Percentiles rank a stretch among this genome's conserved stretches.
Evolutionary conservation across 2,888 invertebrate species (phyloP).

Genomic region (Zhuqinia jingwanae): DNA sequence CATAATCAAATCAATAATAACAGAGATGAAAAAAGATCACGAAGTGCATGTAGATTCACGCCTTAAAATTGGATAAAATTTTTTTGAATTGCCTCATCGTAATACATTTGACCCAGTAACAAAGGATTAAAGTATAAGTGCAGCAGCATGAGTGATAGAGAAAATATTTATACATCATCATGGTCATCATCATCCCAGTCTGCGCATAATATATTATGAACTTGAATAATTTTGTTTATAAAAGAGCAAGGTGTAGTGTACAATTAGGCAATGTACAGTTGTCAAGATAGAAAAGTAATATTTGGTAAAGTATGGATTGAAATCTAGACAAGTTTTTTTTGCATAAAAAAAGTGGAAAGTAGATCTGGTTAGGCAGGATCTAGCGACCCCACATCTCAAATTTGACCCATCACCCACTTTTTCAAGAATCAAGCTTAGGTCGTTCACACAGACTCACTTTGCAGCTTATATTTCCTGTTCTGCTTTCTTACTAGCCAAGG

Average conservation of each 20-base stretch:
- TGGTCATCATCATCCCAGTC: not conserved
- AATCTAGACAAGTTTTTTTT: slow-evolving; percentile 70
- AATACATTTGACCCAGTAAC: slow-evolving; percentile 67
- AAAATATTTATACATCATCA: slow-evolving; percentile 1
- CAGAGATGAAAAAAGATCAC: no score
- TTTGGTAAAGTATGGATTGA: slow-evolving; percentile 64
- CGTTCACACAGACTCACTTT: slow-evolving; percentile 76
- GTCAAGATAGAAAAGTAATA: slow-evolving; percentile 61
- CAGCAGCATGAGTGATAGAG: not conserved
- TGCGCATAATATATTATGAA: not conserved
- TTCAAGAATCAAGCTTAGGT: slow-evolving; percentile 74
- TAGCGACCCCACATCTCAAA: slow-evolving; percentile 78
- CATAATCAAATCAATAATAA: not conserved
- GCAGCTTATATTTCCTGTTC: slow-evolving; percentile 76
- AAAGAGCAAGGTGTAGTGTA: slow-evolving; percentile 15
- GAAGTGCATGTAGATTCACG: no score
- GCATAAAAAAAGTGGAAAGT: slow-evolving; percentile 76
- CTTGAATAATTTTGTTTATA: slow-evolving; percentile 33
- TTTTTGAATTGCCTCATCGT: slow-evolving; percentile 12
- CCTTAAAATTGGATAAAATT: no score
- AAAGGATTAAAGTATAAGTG: slow-evolving; percentile 19
- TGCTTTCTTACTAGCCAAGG: slow-evolving; percentile 76
- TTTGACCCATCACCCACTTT: slow-evolving; percentile 79
- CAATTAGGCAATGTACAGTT: slow-evolving; percentile 73
- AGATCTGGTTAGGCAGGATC: slow-evolving; percentile 79